Percentiles rank a stretch among this genome's conserved stretches.
These are phyloP conservation scores for Atrina japonica DNA, from an alignment of 2,888 invertebrate genomes.

Conservation along the genomic window DNA sequence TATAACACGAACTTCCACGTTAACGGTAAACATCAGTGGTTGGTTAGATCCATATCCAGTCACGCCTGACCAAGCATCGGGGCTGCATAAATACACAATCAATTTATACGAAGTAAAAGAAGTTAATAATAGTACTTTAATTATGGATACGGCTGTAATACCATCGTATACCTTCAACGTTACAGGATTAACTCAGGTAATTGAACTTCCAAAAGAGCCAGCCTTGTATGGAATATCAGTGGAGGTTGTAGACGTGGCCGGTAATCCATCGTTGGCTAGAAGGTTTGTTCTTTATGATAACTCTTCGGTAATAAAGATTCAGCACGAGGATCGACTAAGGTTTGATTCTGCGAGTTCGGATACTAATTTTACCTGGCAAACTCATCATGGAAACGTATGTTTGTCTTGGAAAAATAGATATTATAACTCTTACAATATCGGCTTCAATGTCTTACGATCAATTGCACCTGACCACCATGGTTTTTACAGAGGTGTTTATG, in stretches of 20 bases:
- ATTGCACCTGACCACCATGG: slow-evolving; percentile 44
- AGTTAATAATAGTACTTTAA: neutral
- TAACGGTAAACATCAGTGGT: slow-evolving; percentile 40
- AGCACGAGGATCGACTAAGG: slow-evolving; percentile 10
- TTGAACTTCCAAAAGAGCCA: slow-evolving; percentile 8
- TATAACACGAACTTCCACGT: slow-evolving; percentile 32
- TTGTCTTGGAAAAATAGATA: slow-evolving; percentile 33
- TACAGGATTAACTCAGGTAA: neutral
- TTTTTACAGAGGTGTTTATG: slow-evolving; percentile 49
- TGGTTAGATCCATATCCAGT: slow-evolving; percentile 53
- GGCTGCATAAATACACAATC: slow-evolving; percentile 43
- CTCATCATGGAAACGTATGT: slow-evolving; percentile 22
- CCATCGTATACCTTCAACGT: neutral
- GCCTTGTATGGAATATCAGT: slow-evolving; percentile 45
- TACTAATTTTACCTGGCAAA: slow-evolving; percentile 31
- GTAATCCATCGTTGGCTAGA: slow-evolving; percentile 43
- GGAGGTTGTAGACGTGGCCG: slow-evolving; percentile 45
- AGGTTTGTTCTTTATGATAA: slow-evolving; percentile 52
- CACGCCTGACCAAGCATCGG: slow-evolving; percentile 40
- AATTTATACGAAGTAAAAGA: slow-evolving; percentile 31
- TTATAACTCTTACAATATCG: slow-evolving; percentile 35
- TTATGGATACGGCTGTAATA: slow-evolving; percentile 10
- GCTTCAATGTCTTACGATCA: slow-evolving; percentile 29
- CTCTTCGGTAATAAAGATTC: slow-evolving; percentile 33
- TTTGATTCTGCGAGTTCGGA: slow-evolving; percentile 40